Evolutionary conservation across 2,888 invertebrate species (phyloP).

Genomic region (Melanchra persicariae): DNA sequence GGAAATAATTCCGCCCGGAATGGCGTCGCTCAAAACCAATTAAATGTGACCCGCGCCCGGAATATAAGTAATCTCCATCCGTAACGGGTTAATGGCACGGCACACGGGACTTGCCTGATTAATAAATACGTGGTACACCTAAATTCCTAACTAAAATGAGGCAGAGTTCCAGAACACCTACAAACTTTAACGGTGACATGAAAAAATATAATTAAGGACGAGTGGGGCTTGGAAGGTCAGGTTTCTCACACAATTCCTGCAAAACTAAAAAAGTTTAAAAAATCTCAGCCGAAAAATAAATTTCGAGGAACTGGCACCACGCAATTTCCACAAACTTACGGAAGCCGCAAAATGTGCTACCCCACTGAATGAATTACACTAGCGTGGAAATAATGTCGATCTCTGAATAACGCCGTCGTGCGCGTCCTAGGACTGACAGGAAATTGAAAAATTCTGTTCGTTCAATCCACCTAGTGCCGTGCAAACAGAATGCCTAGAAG

Average conservation of each 20-base stretch:
- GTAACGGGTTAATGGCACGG: conserved; percentile 49
- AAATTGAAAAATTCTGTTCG: conserved; percentile 69
- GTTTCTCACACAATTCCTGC: not conserved
- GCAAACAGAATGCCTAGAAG: conserved; percentile 31
- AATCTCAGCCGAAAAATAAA: not conserved
- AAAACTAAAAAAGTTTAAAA: conserved; percentile 15
- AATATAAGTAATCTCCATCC: conserved; percentile 57
- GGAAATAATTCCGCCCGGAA: conserved; percentile 64
- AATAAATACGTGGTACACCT: conserved; percentile 35
- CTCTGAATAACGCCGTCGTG: conserved; percentile 24
- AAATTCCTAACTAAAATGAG: conserved; percentile 39
- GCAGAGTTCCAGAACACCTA: conserved; percentile 1
- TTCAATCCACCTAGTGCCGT: conserved; percentile 52
- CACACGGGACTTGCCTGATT: conserved; percentile 38
- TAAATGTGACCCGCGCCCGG: conserved; percentile 61
- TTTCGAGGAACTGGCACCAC: conserved; percentile 27
- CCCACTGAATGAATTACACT: conserved; percentile 30
- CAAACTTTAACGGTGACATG: not conserved
- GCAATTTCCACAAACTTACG: conserved; percentile 23
- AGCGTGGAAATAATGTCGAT: conserved; percentile 38
- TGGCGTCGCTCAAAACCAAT: conserved; percentile 65
- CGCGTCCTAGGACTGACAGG: conserved; percentile 47
- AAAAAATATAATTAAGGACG: not conserved
- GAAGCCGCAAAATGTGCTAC: conserved; percentile 40
- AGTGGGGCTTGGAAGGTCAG: not conserved